Percentiles rank a stretch among this genome's conserved stretches.
phyloP scores from a whole-genome alignment of 2,797 vertebrate genomes.

The Lindbergichthys nudifrons region DNA sequence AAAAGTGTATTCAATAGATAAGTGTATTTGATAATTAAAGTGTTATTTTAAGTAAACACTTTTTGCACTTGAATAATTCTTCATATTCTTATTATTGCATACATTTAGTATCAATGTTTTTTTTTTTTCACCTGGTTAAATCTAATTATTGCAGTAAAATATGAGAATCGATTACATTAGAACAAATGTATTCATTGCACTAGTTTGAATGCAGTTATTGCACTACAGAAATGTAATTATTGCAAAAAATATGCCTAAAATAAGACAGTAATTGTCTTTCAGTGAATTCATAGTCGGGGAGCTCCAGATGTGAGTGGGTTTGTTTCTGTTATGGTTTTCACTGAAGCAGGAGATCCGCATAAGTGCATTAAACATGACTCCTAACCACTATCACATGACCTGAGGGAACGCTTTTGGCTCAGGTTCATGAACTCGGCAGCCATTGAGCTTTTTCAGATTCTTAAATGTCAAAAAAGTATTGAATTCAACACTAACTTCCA shows the following conservation, averaged over 20 bases:
- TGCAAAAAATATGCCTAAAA: background rate
- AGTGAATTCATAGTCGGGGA: background rate
- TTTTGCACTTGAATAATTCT: too few species aligned
- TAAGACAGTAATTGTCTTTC: background rate
- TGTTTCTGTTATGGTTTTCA: slow-evolving; percentile 31
- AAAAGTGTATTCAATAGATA: too few species aligned
- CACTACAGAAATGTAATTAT: background rate
- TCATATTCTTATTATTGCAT: too few species aligned
- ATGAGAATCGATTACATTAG: too few species aligned
- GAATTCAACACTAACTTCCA: background rate
- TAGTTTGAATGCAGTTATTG: background rate
- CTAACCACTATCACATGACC: background rate
- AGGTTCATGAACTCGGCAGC: background rate
- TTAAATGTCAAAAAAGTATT: background rate
- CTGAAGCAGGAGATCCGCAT: background rate
- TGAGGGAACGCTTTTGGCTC: background rate
- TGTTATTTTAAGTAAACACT: too few species aligned
- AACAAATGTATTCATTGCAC: too few species aligned
- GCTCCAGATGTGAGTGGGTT: background rate
- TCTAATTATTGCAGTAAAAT: too few species aligned
- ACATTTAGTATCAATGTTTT: too few species aligned
- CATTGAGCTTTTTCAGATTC: background rate
- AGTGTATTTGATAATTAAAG: too few species aligned
- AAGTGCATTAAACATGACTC: slow-evolving; percentile 7
- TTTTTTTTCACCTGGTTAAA: too few species aligned